Base-by-base conservation (phyloP, 2,797 vertebrate genomes). In the Phyllotis vaccarum region DNA sequence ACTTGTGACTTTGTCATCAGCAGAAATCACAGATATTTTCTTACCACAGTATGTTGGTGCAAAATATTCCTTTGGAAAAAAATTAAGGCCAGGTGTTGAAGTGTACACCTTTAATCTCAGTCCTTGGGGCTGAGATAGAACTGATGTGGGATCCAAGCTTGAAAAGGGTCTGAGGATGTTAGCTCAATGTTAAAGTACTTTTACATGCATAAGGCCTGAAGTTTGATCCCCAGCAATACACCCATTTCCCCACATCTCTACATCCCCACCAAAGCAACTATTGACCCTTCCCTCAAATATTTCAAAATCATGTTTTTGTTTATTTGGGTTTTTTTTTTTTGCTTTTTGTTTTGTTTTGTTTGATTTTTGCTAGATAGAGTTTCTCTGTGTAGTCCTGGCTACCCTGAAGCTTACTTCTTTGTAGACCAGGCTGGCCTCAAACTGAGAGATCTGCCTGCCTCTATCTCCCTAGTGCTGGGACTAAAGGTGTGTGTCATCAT, bases 1-100 rank as follows among this genome's bases (percentile, higher is more conserved):
- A 27, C 27, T 82, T 52, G 21, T 94, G 75, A 90, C 31, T 95
- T 86, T 80, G 43, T 83, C 62, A 90, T 93, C 43, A 96, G n/a
- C 75, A 89, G 68, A 90, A 93, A 76, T 78, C 34, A 88, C 22
- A 78, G 29, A 24, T 75, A 76, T 89, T 76, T 89, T 89, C 40
- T 89, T 76, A 46, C 72, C 37, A 49, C 54, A 49, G 21, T 11
- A 27, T 43, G 16, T 60, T n/a, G 13, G 6, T 62, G 21, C 40
- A 89, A 49, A 89, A 62, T 62, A 76, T 76, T 76, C 40, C 40
- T 89, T 76, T n/a, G 31, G 9, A 19, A 46, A 72, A 60, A 76
- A 72, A 27, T 49, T 70, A 29, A 76, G 49, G 56, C 21, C 40
- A 76, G 31, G 40, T 89, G 54, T 62, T 60, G 54, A 24, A 12